Evolutionary conservation across 2,797 vertebrate genomes (phyloP).

Genomic region (Philypnodon macrostomus): DNA sequence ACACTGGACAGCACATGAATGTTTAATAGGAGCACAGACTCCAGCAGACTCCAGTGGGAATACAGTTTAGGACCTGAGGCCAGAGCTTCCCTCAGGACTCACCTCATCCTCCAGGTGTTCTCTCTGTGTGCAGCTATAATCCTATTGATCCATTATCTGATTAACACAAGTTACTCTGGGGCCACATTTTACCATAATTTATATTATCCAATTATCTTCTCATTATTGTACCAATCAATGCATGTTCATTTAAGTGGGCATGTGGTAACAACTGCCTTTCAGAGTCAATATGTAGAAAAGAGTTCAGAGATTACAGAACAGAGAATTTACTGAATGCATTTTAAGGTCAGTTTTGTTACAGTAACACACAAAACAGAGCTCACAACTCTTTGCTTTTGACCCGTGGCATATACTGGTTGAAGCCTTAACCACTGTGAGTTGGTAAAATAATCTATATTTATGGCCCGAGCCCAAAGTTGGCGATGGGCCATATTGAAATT

Average conservation of each 20-base stretch:
- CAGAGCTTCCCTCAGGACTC: background rate
- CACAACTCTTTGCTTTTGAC: too few relatives aligned
- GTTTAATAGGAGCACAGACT: slow-evolving; percentile 26
- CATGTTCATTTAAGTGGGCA: background rate
- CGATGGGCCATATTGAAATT: too few relatives aligned
- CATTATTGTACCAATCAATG: background rate
- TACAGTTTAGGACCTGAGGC: slow-evolving; percentile 23
- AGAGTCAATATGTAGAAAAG: background rate
- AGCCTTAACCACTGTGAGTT: too few relatives aligned
- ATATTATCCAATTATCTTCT: background rate
- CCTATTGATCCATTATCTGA: background rate
- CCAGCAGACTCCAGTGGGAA: slow-evolving; percentile 3
- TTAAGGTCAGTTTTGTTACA: too few relatives aligned
- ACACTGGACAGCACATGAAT: slow-evolving; percentile 24
- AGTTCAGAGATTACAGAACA: too few relatives aligned
- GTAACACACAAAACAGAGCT: too few relatives aligned
- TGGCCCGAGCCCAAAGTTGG: too few relatives aligned
- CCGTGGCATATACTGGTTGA: too few relatives aligned
- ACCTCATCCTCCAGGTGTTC: background rate
- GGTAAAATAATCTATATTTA: too few relatives aligned
- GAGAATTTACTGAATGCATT: too few relatives aligned
- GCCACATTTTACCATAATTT: background rate
- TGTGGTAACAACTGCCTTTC: background rate
- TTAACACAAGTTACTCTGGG: background rate
- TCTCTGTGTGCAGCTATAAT: background rate